These are phyloP conservation scores for Psittacula echo DNA, from an alignment of 2,797 vertebrate species.

Conservation along the genomic window DNA sequence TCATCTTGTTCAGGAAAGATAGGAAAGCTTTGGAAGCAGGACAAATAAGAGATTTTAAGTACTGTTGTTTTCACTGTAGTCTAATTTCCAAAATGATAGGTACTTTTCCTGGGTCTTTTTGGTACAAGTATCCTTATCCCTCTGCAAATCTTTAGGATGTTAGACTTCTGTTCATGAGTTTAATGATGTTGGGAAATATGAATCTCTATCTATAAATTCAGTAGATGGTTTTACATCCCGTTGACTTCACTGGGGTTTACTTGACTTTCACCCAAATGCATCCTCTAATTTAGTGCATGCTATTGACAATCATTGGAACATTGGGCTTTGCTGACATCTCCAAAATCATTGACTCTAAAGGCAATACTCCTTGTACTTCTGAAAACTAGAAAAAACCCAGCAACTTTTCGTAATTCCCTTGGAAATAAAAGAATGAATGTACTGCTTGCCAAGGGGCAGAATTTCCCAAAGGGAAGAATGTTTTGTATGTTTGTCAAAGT, in stretches of 20 bases:
- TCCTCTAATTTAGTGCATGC: not conserved
- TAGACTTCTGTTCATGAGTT: not conserved
- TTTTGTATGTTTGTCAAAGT: not conserved
- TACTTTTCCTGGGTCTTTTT: not conserved
- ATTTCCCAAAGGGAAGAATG: not conserved
- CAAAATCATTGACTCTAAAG: not conserved
- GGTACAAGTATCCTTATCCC: not conserved
- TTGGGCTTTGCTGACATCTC: not conserved
- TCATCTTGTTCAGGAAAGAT: not conserved
- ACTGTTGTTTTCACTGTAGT: not conserved
- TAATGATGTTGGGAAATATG: not conserved
- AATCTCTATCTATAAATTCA: not conserved
- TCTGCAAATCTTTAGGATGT: not conserved
- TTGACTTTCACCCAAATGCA: not conserved
- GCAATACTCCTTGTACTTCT: not conserved
- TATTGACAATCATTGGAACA: not conserved
- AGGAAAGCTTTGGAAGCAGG: not conserved
- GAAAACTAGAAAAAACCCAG: not conserved
- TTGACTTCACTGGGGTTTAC: not conserved
- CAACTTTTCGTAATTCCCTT: not conserved
- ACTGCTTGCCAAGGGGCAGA: not conserved
- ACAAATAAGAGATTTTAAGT: not conserved
- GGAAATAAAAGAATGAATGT: not conserved
- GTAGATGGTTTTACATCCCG: rapidly evolving
- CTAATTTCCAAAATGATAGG: not conserved